These are phyloP conservation scores for Buphagus erythrorhynchus DNA, from an alignment of 2,797 vertebrate species.

Conservation along the genomic window DNA sequence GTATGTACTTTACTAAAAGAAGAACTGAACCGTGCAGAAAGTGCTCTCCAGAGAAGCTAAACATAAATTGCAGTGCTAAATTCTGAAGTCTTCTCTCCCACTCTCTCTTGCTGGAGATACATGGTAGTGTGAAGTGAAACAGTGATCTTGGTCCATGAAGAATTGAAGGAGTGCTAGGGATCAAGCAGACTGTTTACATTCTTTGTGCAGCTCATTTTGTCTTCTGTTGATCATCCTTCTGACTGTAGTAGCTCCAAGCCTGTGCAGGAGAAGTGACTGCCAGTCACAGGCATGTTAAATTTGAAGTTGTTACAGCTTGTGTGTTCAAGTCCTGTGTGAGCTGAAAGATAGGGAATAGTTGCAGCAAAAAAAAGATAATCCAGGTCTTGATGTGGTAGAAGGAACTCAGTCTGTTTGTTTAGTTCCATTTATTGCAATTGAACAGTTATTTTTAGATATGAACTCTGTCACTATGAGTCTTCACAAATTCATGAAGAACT, in stretches of 20 bases:
- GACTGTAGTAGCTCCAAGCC: background rate
- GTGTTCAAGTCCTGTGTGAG: background rate
- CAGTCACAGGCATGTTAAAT: background rate
- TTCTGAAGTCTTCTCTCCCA: constrained; percentile 5
- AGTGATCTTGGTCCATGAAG: background rate
- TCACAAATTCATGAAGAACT: background rate
- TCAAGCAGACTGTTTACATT: constrained; percentile 24
- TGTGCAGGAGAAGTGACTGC: background rate
- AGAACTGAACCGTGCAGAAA: background rate
- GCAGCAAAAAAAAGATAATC: background rate
- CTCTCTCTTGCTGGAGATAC: background rate
- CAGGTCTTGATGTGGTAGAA: background rate
- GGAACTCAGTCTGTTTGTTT: background rate
- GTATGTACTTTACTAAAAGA: background rate
- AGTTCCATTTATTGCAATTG: background rate
- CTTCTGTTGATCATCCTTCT: background rate
- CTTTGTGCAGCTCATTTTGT: background rate
- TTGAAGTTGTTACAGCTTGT: background rate
- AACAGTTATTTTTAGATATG: background rate
- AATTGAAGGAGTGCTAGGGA: background rate
- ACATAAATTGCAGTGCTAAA: constrained; percentile 21
- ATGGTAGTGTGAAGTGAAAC: background rate
- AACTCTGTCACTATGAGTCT: background rate
- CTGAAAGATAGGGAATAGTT: background rate
- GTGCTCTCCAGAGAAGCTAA: background rate